These are phyloP conservation scores for Alexandromys fortis DNA, from an alignment of 2,113 vertebrate genomes.

Conservation along the genomic window DNA sequence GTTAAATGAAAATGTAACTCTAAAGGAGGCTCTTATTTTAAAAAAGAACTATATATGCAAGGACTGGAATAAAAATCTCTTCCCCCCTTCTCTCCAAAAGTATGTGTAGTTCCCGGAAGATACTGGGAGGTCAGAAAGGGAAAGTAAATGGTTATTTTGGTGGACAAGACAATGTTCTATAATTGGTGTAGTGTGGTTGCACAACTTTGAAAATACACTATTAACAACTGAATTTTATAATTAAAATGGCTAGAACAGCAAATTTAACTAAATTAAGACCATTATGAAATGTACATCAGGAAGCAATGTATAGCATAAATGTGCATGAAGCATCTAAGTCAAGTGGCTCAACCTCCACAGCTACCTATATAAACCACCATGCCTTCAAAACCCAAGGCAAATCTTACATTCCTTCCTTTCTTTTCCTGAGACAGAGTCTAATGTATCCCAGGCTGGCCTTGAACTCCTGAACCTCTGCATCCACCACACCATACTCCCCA, in stretches of 20 bases:
- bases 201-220: constrained; percentile 1
- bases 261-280: background rate
- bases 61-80: constrained; percentile 39
- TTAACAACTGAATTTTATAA: background rate
- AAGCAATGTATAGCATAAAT: background rate
- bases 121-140: background rate
- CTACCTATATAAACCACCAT: background rate
- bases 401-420: background rate
- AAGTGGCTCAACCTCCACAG: background rate
- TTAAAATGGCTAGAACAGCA: background rate
- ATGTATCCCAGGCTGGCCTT: background rate
- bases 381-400: background rate
- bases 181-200: background rate
- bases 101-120: background rate
- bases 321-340: background rate
- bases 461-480: background rate
- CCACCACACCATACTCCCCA: background rate
- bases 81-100: background rate
- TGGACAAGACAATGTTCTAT: background rate
- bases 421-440: background rate
- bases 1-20: constrained; percentile 31
- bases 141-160: background rate
- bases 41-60: background rate
- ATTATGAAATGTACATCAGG: background rate
- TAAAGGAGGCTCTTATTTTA: background rate